Evolutionary conservation across 2,888 invertebrate genomes (phyloP), one percentile per base, ranked within the genome.

Genomic region (Cosmopolites sordidus): DNA sequence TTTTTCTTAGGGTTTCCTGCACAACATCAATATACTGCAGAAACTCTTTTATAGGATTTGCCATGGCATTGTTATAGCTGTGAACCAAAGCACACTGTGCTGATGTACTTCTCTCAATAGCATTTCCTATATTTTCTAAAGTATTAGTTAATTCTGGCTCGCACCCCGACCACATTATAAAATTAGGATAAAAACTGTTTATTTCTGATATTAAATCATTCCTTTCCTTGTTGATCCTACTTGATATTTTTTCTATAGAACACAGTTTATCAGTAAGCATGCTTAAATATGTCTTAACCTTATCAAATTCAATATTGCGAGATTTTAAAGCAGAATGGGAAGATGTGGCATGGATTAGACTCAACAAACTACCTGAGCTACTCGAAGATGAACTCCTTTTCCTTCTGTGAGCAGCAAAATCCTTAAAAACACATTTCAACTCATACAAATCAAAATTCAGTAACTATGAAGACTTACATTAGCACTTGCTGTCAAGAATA

Each of bases 401-500:
- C 39, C 48, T 56, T 47, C 45, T 48, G 18, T 48, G 47, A 16
- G 47, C 30, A 9, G 53, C 43, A 53, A 58, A 58, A 11, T 56
- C 53, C 58, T 58, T 22, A 47, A 41, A 30, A 37, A 12, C n/a
- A 48, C 9, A 48, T 50, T 33, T 22, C 3, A 22, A 5, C 8
- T 22, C 3, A 22, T 5, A 22, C 22, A 8, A 22, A 22, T 22
- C 8, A 22, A 5, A 22, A 5, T 22, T 22, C 4, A 22, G 22
- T n/a, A n/a, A 22, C 22, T 8, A 22, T 8, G 3, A 5, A 6
- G 48, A 74, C 76, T 72, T 73, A 81, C 85, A 41, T 80, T 75
- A 56, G 82, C 80, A 69, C 83, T 83, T 1, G 82, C 78, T 18
- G 83, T 84, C 39, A 87, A 75, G 69, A 87, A 87, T 43, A 81